Percentiles rank a stretch among this genome's conserved stretches.
Evolutionary conservation across 2,888 invertebrate species (phyloP).

Genomic region (Conomelus anceps): DNA sequence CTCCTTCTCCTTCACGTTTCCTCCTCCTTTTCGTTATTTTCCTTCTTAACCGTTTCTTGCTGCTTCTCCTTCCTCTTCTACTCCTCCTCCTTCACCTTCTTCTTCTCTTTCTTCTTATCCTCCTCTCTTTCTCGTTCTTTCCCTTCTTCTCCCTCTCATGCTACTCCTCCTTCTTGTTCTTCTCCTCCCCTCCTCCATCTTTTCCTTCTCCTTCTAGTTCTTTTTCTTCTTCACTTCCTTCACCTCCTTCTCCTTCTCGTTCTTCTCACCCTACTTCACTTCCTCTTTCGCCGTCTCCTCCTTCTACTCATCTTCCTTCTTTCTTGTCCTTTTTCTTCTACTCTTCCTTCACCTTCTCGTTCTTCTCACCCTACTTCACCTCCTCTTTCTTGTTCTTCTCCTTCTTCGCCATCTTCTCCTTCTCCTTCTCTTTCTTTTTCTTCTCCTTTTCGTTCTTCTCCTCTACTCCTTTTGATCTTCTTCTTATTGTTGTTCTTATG

Average conservation of each 20-base stretch:
- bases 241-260: not conserved
- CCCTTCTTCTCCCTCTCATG: not conserved
- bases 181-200: too few species aligned
- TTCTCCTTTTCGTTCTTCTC: too few species aligned
- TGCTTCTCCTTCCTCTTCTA: too few species aligned
- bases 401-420: too few species aligned
- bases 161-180: not conserved
- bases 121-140: not conserved
- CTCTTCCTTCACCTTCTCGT: not conserved
- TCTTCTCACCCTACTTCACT: not conserved
- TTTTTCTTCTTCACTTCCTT: not conserved
- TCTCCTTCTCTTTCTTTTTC: too few species aligned
- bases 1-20: too few species aligned
- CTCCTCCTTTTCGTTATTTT: too few species aligned
- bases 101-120: too few species aligned
- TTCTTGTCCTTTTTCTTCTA: not conserved
- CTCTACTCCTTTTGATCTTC: too few species aligned
- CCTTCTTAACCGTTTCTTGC: too few species aligned
- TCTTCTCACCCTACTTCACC: not conserved
- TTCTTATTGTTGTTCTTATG: too few species aligned
- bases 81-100: too few species aligned
- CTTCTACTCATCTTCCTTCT: not conserved
- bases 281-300: not conserved
- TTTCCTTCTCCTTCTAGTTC: not conserved
- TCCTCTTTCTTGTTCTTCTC: not conserved